Conservation (phyloP, 2,888 invertebrate genomes). For the Papilio elwesi region DNA sequence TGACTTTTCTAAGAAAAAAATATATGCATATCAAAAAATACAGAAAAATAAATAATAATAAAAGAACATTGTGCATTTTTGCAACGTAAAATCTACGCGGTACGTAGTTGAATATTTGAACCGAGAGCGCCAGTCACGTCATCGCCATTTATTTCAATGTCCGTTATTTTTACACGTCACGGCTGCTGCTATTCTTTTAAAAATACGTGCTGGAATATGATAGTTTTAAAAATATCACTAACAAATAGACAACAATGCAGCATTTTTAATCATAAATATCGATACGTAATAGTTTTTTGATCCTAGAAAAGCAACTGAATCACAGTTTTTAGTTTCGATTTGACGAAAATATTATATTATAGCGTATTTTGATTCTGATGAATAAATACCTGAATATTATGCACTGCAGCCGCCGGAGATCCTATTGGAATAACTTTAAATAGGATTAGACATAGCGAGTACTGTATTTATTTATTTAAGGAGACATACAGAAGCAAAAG, state of each 20-base stretch:
- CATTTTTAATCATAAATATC: neutral
- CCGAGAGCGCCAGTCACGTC: slow-evolving; percentile 33
- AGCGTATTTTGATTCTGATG: too few relatives aligned
- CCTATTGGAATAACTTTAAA: too few relatives aligned
- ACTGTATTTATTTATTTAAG: too few relatives aligned
- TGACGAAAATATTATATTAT: too few relatives aligned
- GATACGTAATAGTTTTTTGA: neutral
- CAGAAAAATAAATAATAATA: neutral
- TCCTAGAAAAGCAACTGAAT: neutral
- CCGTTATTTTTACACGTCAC: slow-evolving; percentile 21
- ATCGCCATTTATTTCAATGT: slow-evolving; percentile 34
- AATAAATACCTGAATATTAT: neutral
- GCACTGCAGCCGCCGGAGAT: too few relatives aligned
- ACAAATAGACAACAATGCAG: slow-evolving; percentile 3
- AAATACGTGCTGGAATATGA: slow-evolving; percentile 19
- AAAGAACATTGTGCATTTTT: slow-evolving; percentile 15
- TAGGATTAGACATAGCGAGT: too few relatives aligned
- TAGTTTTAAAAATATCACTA: slow-evolving; percentile 10
- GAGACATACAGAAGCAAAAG: too few relatives aligned
- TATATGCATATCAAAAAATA: neutral
- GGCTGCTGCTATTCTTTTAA: slow-evolving; percentile 16
- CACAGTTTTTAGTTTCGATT: too few relatives aligned
- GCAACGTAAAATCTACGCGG: slow-evolving; percentile 1
- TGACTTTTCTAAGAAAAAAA: neutral
- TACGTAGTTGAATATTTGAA: slow-evolving; percentile 30